These are phyloP conservation scores for Ciconia nigra DNA, from an alignment of 2,797 vertebrate species.

Conservation along the genomic window DNA sequence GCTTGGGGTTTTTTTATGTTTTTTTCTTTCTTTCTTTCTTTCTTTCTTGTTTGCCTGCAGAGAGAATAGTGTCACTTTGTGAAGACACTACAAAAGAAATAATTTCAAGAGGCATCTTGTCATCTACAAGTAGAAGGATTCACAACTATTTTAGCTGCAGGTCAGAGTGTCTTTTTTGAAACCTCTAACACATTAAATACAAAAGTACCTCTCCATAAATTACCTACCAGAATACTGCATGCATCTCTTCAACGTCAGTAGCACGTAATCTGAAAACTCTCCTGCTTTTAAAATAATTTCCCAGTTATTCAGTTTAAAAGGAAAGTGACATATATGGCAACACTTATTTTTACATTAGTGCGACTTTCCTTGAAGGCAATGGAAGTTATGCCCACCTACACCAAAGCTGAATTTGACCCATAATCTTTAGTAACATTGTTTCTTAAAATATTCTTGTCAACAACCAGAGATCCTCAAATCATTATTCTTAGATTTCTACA, in stretches of 20 bases:
- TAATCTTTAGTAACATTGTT: not conserved
- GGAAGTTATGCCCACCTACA: not conserved
- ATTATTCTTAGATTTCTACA: not conserved
- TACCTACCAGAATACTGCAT: not conserved
- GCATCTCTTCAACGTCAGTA: not conserved
- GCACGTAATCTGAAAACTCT: not conserved
- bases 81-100: not conserved
- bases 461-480: not conserved
- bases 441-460: not conserved
- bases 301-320: not conserved
- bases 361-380: not conserved
- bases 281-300: not conserved
- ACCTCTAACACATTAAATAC: not conserved
- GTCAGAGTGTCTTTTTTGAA: constrained; percentile 4
- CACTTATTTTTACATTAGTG: not conserved
- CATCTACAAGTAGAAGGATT: not conserved
- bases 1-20: rapidly evolving
- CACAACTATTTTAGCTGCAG: not conserved
- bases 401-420: not conserved
- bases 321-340: not conserved
- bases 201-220: not conserved
- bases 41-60: not conserved
- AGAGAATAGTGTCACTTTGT: not conserved
- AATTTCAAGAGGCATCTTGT: not conserved
- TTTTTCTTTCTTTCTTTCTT: not conserved